A percentile compares a stretch with the other conserved stretches of the same genome.
These are phyloP conservation scores for Omphaloscelis lunosa DNA, from an alignment of 2,888 invertebrate genomes.

Conservation along the genomic window DNA sequence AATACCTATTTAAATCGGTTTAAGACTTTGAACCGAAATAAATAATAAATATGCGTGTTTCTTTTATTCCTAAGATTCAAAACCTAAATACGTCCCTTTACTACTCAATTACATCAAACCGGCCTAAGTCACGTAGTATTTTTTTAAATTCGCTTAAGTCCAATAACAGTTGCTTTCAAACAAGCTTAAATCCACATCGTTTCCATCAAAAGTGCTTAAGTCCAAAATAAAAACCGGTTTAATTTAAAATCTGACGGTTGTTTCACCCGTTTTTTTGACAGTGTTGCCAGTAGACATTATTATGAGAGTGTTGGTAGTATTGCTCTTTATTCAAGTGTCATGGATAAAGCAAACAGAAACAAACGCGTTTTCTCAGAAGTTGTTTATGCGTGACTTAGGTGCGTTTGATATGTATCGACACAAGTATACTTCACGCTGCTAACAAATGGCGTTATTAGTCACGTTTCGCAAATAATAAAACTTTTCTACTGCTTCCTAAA, in stretches of 20 bases:
- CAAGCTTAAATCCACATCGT: constrained; percentile 37
- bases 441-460: no score
- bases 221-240: constrained; percentile 46
- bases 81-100: constrained; percentile 41
- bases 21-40: constrained; percentile 30
- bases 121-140: constrained; percentile 38
- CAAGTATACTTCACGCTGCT: no score
- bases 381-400: constrained; percentile 51
- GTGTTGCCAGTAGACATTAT: constrained; percentile 42
- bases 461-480: no score
- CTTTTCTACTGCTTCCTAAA: no score
- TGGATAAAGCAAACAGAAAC: constrained; percentile 45
- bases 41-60: constrained; percentile 35
- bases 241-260: constrained; percentile 43
- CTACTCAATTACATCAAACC: constrained; percentile 41
- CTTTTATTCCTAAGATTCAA: constrained; percentile 32
- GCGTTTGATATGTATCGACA: constrained; percentile 4
- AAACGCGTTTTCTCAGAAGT: constrained; percentile 47
- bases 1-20: constrained; percentile 31
- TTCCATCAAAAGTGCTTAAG: constrained; percentile 37
- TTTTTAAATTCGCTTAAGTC: constrained; percentile 37
- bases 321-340: constrained; percentile 37
- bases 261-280: constrained; percentile 49
- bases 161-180: constrained; percentile 42
- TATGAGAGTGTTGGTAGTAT: constrained; percentile 40